Evolutionary conservation across 2,888 invertebrate species (phyloP), one percentile per base, ranked within the genome.

Genomic region (Argyresthia goedartella): DNA sequence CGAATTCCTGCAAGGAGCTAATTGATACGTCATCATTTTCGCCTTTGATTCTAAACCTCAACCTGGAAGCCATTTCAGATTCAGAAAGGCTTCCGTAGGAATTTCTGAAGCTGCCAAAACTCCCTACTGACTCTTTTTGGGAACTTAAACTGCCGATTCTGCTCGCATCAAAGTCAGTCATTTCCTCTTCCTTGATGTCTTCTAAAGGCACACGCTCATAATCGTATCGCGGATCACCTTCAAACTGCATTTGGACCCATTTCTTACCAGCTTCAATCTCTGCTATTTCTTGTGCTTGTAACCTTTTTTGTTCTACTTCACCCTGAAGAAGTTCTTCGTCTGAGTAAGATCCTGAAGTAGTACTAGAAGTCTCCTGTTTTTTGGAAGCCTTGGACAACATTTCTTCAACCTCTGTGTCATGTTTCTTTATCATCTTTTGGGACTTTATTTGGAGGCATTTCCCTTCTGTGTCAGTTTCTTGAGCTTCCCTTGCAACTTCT

Each of bases 1-100:
- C 98, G 84, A 98, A 98, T 72, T 98, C 98, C 76, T 96, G 96
- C 55, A 98, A 88, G 7, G 97, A 97, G 58, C 93, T 95, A 75
- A 97, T 92, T 0, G 97, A 97, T 44, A 96, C 89, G 69, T 97
- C 96, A 69, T 98, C 97, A 67, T 95, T 94, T 61, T 97, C 96
- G n/a, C 93, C 91, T 60, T 92, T 91, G 4, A 92, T 91, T 65
- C 95, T 93, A 73, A 93, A 94, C 66, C 93, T 92, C 65, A 93
- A 90, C n/a, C 94, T 91, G 51, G 94, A 92, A 54, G 95, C 77
- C 60, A 94, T 92, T 76, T 96, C 96, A 61, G 94, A 96, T 67
- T 97, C 97, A 0, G 97, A 97, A 1, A 97, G 94, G 64, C 96
- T 97, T 8, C 96, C 95, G 56, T 93, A 92, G 0, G 96, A 96